Base-by-base conservation (phyloP, 2,113 vertebrate genomes). In the Sialia sialis region DNA sequence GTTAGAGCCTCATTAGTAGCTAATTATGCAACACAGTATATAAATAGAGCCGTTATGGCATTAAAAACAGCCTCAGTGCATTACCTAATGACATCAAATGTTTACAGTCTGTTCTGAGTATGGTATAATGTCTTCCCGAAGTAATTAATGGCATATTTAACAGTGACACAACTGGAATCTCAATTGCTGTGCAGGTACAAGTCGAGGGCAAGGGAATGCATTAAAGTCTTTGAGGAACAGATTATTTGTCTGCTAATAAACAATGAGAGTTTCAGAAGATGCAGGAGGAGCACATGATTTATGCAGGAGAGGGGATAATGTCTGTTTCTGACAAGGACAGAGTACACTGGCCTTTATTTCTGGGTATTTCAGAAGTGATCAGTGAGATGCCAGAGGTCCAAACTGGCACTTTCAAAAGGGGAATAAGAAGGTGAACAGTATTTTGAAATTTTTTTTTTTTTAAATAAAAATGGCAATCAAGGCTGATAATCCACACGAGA, bases 1-100 rank as follows among this genome's bases (percentile, higher is more conserved):
- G 80, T 92, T 95, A 95, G 82, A 97, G 95, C 86, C 85, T 97
- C 95, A 91, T 97, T 97, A 97, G 96, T 94, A 96, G 93, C 81
- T 92, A 97, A 97, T 96, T 96, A 96, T 96, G 84, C 82, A 86
- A 91, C 93, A 85, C 51, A 91, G 79, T 94, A 80, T 96, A 95
- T 96, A 97, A 97, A 97, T 96, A 94, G 83, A 97, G 95, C 92
- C 92, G 86, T 88, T 96, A 81, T 81, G 49, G 82, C 86, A 94
- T 95, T 92, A 91, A 91, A 88, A 94, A 94, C 93, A 86, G 73
- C 72, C 81, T 87, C 89, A 60, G 82, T 94, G 81, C 69, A 91
- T 81, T 95, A 68, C 82, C 90, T 93, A 94, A 95, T 92, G 77
- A 84, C 83, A 95, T 73, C 52, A 94, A 88, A 95, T 96, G 80